Percentiles rank a stretch among this genome's conserved stretches.
Evolutionary conservation across 1,140 invertebrate species (phyloP).

Genomic region (Bombus superbus): DNA sequence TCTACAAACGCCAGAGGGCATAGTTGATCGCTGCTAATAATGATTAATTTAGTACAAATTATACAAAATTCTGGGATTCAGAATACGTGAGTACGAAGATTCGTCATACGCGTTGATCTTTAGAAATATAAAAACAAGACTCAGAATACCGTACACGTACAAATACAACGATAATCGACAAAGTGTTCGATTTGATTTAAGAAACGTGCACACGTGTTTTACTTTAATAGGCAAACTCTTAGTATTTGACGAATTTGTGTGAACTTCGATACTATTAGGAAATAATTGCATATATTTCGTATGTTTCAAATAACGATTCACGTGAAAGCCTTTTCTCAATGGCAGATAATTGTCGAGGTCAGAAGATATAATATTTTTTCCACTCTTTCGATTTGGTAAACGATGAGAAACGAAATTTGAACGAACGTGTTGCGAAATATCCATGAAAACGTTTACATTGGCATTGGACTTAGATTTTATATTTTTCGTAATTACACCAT

Average conservation of each 20-base stretch:
- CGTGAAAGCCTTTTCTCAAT: constrained; percentile 9
- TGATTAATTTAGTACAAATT: constrained; percentile 39
- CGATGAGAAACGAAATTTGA: background rate
- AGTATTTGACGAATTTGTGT: background rate
- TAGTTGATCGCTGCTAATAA: background rate
- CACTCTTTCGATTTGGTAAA: background rate
- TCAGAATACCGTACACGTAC: constrained; percentile 71
- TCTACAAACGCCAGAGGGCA: constrained; percentile 12
- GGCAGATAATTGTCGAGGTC: constrained; percentile 16
- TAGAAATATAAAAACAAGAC: constrained; percentile 66
- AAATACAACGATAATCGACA: constrained; percentile 73
- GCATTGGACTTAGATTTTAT: background rate
- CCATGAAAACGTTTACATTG: background rate
- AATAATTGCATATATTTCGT: background rate
- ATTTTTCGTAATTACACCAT: background rate
- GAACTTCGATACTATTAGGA: background rate
- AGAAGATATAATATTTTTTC: background rate
- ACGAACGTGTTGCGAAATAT: constrained; percentile 24
- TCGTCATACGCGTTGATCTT: constrained; percentile 58
- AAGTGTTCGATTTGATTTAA: constrained; percentile 63
- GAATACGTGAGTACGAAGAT: constrained; percentile 4
- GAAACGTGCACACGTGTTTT: constrained; percentile 49
- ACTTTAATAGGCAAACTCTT: constrained; percentile 4
- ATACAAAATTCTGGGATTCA: constrained; percentile 32
- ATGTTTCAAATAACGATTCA: background rate